A percentile compares a stretch with the other conserved stretches of the same genome.
Evolutionary conservation across 35 echinoderm and acorn worm species (phyloP).

Genomic region (Eucidaris tribuloides): DNA sequence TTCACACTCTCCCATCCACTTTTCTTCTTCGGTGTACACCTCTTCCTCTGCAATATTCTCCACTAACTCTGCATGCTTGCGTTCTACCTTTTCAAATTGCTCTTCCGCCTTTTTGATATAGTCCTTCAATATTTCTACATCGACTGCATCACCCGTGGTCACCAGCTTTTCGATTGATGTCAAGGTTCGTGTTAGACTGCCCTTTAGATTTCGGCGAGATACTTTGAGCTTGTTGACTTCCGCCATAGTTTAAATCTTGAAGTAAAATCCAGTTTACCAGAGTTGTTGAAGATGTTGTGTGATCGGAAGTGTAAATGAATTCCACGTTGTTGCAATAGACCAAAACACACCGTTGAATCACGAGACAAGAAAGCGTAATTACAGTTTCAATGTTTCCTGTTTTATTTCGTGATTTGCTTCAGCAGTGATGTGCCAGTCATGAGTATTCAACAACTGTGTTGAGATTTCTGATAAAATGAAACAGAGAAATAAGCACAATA

Average conservation of each 20-base stretch:
- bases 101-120: constrained; percentile 55
- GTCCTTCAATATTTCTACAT: constrained; percentile 30
- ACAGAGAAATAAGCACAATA: not conserved
- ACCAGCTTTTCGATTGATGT: constrained; percentile 21
- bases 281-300: constrained; percentile 65
- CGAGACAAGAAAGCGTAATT: not conserved
- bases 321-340: constrained; percentile 54
- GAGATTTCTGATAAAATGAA: not conserved
- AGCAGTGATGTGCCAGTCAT: too few species aligned
- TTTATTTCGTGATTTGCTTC: not conserved
- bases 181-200: constrained; percentile 60
- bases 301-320: not conserved
- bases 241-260: not conserved
- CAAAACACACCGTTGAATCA: not conserved
- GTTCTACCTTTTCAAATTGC: constrained; percentile 59
- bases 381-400: not conserved
- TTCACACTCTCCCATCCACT: constrained; percentile 6
- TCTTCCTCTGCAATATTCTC: constrained; percentile 41
- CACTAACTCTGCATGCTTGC: constrained; percentile 54
- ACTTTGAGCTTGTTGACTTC: constrained; percentile 52
- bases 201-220: constrained; percentile 41
- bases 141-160: not conserved
- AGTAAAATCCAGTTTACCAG: not conserved
- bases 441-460: not conserved
- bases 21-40: constrained; percentile 24